A percentile compares a stretch with the other conserved stretches of the same genome.
These are phyloP conservation scores for Ficedula albicollis DNA, from an alignment of 2,797 vertebrate species.

Conservation along the genomic window DNA sequence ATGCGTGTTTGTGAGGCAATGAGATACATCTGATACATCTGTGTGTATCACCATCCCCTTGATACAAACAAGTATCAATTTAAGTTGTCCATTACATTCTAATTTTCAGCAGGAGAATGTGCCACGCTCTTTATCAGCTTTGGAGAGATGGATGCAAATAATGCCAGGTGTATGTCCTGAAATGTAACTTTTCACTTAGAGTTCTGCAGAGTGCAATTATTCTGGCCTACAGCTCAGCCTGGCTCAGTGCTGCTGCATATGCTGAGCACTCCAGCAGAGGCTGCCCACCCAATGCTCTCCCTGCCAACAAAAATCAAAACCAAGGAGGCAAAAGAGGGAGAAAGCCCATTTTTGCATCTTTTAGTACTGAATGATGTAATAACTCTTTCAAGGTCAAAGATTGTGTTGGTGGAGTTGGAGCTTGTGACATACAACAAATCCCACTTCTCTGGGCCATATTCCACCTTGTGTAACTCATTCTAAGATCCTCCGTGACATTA, in stretches of 20 bases:
- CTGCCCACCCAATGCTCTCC: not conserved
- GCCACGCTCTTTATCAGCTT: fast-evolving
- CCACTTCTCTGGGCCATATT: not conserved
- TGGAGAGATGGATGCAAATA: not conserved
- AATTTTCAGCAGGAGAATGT: not conserved
- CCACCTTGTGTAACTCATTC: not conserved
- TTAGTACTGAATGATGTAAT: not conserved
- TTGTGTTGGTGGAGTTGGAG: not conserved
- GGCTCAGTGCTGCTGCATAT: not conserved
- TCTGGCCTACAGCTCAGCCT: not conserved
- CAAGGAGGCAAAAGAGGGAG: not conserved
- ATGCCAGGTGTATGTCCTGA: not conserved
- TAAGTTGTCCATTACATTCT: not conserved
- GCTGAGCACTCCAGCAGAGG: not conserved
- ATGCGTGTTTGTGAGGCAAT: not conserved
- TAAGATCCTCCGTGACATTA: not conserved
- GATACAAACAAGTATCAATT: not conserved
- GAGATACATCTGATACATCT: not conserved
- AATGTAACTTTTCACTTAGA: not conserved
- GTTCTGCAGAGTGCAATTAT: not conserved
- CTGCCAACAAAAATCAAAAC: not conserved
- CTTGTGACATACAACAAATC: not conserved
- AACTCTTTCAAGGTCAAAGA: not conserved
- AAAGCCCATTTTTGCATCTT: not conserved
- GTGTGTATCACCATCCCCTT: not conserved